phyloP scores from a whole-genome alignment of 2,888 invertebrate genomes.

The Stenolophus ochropezus region DNA sequence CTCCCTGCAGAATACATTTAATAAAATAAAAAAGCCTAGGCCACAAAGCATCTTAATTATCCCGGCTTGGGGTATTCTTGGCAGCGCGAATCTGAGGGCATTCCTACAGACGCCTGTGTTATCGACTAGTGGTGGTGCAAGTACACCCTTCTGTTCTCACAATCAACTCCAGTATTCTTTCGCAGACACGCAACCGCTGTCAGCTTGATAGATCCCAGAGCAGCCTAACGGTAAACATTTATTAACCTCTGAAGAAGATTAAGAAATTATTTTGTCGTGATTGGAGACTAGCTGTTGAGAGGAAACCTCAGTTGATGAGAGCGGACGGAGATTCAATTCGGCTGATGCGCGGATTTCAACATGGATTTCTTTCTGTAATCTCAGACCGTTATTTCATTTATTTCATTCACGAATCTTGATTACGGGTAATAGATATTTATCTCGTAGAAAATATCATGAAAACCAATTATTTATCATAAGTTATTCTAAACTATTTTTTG shows the following conservation, averaged over 20 bases:
- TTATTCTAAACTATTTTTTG: too few species aligned
- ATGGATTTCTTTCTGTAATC: neutral
- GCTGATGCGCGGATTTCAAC: neutral
- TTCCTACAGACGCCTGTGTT: conserved; percentile 7
- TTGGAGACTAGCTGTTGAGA: neutral
- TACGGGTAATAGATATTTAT: neutral
- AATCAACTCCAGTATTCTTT: conserved; percentile 18
- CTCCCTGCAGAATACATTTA: neutral
- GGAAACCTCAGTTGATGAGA: neutral
- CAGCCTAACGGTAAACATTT: conserved; percentile 28
- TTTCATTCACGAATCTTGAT: neutral
- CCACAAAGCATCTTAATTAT: neutral
- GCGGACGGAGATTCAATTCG: neutral
- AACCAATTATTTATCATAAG: too few species aligned
- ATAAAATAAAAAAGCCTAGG: neutral
- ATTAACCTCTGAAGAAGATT: conserved; percentile 20
- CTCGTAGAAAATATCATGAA: too few species aligned
- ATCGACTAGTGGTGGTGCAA: conserved; percentile 6
- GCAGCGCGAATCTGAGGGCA: neutral
- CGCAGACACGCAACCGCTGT: neutral
- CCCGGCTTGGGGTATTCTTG: neutral
- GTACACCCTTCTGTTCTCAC: neutral
- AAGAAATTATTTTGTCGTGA: conserved; percentile 27
- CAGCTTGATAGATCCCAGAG: neutral
- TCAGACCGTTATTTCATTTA: neutral